Evolutionary conservation across 2,888 invertebrate species (phyloP).

Genomic region (Gastrophysa polygoni): DNA sequence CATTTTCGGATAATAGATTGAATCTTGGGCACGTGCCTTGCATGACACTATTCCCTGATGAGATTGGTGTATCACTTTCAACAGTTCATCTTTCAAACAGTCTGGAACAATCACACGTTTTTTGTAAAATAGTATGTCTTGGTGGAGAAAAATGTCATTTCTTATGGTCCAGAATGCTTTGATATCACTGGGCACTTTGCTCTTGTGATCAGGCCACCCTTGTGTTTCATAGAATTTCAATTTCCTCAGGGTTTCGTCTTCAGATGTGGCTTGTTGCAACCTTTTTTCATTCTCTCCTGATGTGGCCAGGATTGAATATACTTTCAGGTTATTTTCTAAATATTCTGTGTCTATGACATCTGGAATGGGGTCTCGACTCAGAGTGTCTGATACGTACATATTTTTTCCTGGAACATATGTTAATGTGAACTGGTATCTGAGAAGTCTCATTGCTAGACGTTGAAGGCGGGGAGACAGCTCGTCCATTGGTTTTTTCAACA

Average conservation of each 20-base stretch:
- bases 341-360: conserved; percentile 19
- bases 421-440: conserved; percentile 30
- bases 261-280: conserved; percentile 1
- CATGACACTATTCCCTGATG: background rate
- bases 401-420: conserved; percentile 34
- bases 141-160: conserved; percentile 15
- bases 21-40: background rate
- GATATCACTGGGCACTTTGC: background rate
- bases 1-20: background rate
- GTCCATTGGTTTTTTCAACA: conserved; percentile 37
- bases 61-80: background rate
- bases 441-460: conserved; percentile 28
- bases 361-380: conserved; percentile 22
- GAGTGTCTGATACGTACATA: conserved; percentile 25
- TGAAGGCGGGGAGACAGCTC: conserved; percentile 35
- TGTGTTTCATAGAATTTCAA: conserved; percentile 16
- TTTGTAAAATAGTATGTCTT: conserved; percentile 17
- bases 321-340: conserved; percentile 19
- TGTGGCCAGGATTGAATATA: conserved; percentile 18
- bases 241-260: conserved; percentile 9
- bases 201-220: conserved; percentile 28
- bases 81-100: conserved; percentile 5
- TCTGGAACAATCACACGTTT: conserved; percentile 16
- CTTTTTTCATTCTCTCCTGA: conserved; percentile 16
- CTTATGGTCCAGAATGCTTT: conserved; percentile 21